Conservation (phyloP, 1,140 invertebrate genomes). For the Formica exsecta region DNA sequence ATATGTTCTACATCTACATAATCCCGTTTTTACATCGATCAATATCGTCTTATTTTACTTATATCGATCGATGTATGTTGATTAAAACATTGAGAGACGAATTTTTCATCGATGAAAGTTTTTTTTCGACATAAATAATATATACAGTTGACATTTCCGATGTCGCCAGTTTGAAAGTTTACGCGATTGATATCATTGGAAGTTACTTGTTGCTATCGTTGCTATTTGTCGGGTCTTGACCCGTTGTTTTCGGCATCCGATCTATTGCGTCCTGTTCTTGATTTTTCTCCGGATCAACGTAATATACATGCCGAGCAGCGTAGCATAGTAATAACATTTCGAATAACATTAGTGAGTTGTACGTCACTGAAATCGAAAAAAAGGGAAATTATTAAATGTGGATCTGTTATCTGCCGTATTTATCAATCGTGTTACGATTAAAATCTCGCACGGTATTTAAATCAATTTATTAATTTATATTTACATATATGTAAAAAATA, state of each 20-base stretch:
- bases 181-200: conserved; percentile 16
- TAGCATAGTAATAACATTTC: conserved; percentile 85
- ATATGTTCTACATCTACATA: no score
- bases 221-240: conserved; percentile 72
- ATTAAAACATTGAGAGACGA: not conserved
- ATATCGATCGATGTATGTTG: not conserved
- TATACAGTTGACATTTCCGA: not conserved
- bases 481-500: not conserved
- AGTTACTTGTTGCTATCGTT: conserved; percentile 70
- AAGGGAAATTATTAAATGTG: conserved; percentile 35
- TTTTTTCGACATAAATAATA: not conserved
- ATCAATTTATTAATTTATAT: not conserved
- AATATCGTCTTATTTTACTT: not conserved
- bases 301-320: conserved; percentile 82
- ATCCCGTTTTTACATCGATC: no score
- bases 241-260: conserved; percentile 73
- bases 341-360: conserved; percentile 85
- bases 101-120: conserved; percentile 11
- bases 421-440: not conserved
- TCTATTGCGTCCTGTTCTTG: conserved; percentile 68
- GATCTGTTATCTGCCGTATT: not conserved
- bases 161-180: conserved; percentile 15
- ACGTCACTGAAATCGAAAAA: conserved; percentile 83
- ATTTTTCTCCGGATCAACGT: conserved; percentile 75
- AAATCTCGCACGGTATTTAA: not conserved